These are phyloP conservation scores for Caenorhabditis wallacei DNA, from an alignment of 2,888 invertebrate genomes.

Conservation along the genomic window DNA sequence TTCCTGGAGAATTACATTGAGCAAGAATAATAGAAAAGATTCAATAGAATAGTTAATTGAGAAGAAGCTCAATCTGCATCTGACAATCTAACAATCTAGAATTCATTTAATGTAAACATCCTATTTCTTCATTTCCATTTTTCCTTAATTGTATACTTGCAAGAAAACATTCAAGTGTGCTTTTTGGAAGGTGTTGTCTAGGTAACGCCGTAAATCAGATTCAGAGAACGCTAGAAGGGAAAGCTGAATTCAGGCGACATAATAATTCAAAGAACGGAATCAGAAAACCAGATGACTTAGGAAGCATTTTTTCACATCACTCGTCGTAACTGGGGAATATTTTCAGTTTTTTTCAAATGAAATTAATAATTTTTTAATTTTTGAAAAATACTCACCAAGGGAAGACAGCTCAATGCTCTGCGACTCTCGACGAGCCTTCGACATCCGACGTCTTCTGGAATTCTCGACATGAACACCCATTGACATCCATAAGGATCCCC, in stretches of 20 bases:
- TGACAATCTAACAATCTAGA: constrained; percentile 39
- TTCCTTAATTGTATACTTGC: background rate
- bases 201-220: background rate
- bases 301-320: too few species aligned
- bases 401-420: constrained; percentile 72
- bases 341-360: too few species aligned
- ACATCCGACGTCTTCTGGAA: constrained; percentile 73
- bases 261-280: too few species aligned
- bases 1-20: constrained; percentile 2
- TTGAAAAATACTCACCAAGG: constrained; percentile 65
- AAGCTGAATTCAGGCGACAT: too few species aligned
- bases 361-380: background rate
- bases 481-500: constrained; percentile 67
- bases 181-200: background rate
- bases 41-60: constrained; percentile 49
- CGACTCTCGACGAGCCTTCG: constrained; percentile 67
- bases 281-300: too few species aligned
- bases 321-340: too few species aligned
- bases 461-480: constrained; percentile 64
- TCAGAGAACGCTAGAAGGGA: too few species aligned
- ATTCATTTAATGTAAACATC: background rate
- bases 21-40: background rate
- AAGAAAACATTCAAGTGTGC: background rate
- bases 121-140: background rate
- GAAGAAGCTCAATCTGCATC: constrained; percentile 20